These are phyloP conservation scores for Ifrita kowaldi DNA, from an alignment of 2,113 vertebrate species.

Conservation along the genomic window DNA sequence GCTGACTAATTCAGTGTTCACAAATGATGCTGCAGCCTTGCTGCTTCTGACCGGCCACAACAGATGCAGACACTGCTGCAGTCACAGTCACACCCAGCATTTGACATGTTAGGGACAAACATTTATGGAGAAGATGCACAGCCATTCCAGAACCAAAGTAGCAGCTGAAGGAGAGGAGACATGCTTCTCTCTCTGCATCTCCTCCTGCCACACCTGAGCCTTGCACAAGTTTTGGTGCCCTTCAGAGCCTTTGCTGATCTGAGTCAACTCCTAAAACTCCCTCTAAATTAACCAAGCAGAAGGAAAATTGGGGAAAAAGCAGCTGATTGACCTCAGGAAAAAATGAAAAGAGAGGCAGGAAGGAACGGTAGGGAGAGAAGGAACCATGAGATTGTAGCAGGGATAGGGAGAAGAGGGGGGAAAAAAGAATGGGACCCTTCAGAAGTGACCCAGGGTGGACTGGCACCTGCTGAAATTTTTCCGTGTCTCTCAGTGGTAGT, in stretches of 20 bases:
- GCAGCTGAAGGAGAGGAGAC: background rate
- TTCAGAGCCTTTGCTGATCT: background rate
- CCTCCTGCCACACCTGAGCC: fast-evolving
- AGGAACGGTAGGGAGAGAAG: background rate
- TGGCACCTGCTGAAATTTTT: background rate
- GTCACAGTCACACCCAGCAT: background rate
- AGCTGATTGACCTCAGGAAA: background rate
- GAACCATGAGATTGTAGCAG: background rate
- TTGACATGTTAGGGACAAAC: background rate
- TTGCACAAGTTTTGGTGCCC: background rate
- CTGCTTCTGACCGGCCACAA: background rate
- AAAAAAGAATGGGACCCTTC: background rate
- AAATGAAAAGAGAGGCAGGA: background rate
- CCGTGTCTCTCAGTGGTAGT: fast-evolving
- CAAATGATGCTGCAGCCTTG: background rate
- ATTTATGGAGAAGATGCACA: background rate
- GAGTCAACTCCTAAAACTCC: background rate
- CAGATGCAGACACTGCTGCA: background rate
- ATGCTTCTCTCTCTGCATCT: background rate
- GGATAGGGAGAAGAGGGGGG: background rate
- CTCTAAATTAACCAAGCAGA: background rate
- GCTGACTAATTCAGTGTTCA: background rate
- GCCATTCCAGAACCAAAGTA: background rate
- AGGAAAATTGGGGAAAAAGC: fast-evolving
- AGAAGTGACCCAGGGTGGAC: background rate